A percentile compares a stretch with the other conserved stretches of the same genome.
phyloP scores from a whole-genome alignment of 2,888 invertebrate species.

The Nymphalis urticae region DNA sequence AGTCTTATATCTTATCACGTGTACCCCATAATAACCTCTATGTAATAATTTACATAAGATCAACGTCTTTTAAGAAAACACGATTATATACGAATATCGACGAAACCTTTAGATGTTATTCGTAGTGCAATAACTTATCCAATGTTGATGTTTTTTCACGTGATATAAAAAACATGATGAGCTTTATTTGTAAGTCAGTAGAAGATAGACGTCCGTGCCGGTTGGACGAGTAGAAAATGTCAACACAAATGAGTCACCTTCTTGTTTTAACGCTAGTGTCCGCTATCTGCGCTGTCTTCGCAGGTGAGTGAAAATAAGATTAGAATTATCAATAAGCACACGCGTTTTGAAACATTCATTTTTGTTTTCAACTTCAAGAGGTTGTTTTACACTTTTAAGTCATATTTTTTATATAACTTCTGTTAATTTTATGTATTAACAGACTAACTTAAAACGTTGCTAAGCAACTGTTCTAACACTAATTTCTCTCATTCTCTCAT shows the following conservation, averaged over 20 bases:
- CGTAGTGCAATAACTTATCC: slow-evolving; percentile 1
- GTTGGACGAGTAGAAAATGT: slow-evolving; percentile 25
- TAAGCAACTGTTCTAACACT: no score
- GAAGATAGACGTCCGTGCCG: slow-evolving; percentile 19
- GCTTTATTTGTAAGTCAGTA: slow-evolving; percentile 19
- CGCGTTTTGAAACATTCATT: no score
- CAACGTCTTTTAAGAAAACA: neutral
- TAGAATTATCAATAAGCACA: no score
- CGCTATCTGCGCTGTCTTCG: slow-evolving; percentile 5
- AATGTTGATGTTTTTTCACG: slow-evolving; percentile 17
- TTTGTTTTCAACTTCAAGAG: no score
- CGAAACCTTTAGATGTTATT: neutral
- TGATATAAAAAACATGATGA: slow-evolving; percentile 27
- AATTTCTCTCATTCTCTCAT: no score
- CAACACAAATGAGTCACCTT: slow-evolving; percentile 19
- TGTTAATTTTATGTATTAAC: no score
- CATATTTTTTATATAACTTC: no score
- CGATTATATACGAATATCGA: neutral
- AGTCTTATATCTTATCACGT: no score
- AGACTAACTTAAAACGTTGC: no score
- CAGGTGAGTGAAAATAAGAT: slow-evolving; percentile 19
- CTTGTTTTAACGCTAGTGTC: slow-evolving; percentile 21
- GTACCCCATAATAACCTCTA: neutral
- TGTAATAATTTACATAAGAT: neutral
- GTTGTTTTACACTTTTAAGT: no score